phyloP scores from a whole-genome alignment of 2,888 invertebrate genomes.

The Acleris sparsana region DNA sequence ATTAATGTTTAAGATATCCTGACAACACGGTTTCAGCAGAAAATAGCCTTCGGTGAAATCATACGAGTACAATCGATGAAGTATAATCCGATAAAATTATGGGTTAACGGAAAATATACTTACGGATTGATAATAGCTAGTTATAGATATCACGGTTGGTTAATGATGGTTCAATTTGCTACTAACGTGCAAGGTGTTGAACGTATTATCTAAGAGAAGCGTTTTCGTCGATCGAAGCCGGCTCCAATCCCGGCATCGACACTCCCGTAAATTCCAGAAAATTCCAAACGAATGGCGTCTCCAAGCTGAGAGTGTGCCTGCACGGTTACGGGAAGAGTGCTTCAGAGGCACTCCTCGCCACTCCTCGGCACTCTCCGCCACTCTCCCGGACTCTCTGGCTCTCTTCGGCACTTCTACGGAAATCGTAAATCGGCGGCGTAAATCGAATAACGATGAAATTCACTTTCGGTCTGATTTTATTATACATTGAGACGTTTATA shows the following conservation, averaged over 20 bases:
- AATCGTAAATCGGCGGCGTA: conserved; percentile 33
- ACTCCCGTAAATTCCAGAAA: conserved; percentile 20
- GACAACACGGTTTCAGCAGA: too few relatives aligned
- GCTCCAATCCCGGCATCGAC: background rate
- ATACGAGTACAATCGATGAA: too few relatives aligned
- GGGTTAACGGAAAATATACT: too few relatives aligned
- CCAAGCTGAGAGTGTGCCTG: conserved; percentile 23
- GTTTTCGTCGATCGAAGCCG: conserved; percentile 16
- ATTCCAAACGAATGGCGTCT: conserved; percentile 22
- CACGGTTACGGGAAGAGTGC: conserved; percentile 29
- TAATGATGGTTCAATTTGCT: too few relatives aligned
- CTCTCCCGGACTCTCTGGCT: conserved; percentile 15
- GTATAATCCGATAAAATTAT: too few relatives aligned
- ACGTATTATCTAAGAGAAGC: background rate
- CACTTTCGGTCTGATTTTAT: conserved; percentile 35
- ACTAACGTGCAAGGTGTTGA: too few relatives aligned
- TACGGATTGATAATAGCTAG: too few relatives aligned
- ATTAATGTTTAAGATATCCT: too few relatives aligned
- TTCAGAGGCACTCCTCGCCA: conserved; percentile 34
- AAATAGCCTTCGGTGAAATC: too few relatives aligned
- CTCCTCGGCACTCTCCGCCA: conserved; percentile 36
- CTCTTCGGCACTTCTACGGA: conserved; percentile 11
- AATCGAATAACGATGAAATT: conserved; percentile 37
- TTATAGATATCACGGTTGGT: too few relatives aligned
- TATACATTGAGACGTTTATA: conserved; percentile 27